Base-by-base conservation (phyloP, 2,888 invertebrate species). In the Megamerina dolium region DNA sequence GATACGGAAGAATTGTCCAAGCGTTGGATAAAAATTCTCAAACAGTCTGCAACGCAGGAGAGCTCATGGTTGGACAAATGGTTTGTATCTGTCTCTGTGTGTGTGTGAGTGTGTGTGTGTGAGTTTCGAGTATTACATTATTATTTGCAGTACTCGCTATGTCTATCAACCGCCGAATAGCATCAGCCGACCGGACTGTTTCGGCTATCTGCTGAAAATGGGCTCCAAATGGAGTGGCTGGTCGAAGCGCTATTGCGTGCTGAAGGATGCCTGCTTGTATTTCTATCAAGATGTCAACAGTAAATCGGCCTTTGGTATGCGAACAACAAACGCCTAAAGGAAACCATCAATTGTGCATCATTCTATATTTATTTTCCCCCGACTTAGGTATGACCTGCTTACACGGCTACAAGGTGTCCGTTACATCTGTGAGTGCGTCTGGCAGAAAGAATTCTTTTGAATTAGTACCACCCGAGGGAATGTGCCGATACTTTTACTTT, bases 261-360 rank as follows among this genome's bases (percentile, higher is more conserved):
- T 95, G 34, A 95, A 94, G 70, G 93, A 94, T 68, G 95, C 93
- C 32, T 92, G 92, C 57, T 78, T 95, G 18, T 95, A 92, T 74
- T 92, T 94, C 73, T 95, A 92, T 73, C 85, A 84, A 55, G 91
- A 92, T 66, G 85, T 83, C 4, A 87, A 84, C 64, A 85, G 92
- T 58, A 87, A 86, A 66, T 83, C 79, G 65, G 91, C 94, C 52
- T 85, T 91, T 70, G 94, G 94, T 89, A 73, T 74, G 66, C 57
- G 47, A n/a, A n/a, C n/a, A n/a, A 56, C 56, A 54, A 30, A 19
- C 14, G 5, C 23, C 14, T n/a, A n/a, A 9, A 13, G 16, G 12
- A 32, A n/a, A n/a, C n/a, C n/a, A n/a, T n/a, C n/a, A n/a, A n/a
- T n/a, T n/a, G n/a, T n/a, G 3, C 6, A 29, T 32, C 21, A 23